These are phyloP conservation scores for Axea sp. DNA, from an alignment of 2,888 invertebrate species.

Conservation along the genomic window DNA sequence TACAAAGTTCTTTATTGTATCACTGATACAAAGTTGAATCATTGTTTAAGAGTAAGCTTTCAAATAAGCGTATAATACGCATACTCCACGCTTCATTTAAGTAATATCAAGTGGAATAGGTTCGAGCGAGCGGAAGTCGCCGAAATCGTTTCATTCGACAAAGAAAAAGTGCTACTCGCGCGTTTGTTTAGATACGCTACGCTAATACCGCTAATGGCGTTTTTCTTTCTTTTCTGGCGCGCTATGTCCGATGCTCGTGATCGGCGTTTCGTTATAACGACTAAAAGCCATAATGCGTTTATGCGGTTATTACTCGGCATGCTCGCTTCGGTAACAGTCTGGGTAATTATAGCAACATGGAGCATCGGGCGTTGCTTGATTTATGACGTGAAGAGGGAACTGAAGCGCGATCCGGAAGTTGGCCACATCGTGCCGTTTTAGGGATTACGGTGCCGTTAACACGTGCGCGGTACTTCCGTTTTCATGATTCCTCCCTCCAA, in stretches of 20 bases:
- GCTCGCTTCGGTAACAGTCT: constrained; percentile 36
- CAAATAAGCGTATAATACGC: constrained; percentile 27
- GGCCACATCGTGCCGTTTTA: constrained; percentile 25
- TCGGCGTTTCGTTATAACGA: constrained; percentile 38
- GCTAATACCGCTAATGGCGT: constrained; percentile 59
- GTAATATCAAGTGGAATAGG: constrained; percentile 16
- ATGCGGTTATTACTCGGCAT: constrained; percentile 56
- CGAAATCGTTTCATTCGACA: constrained; percentile 26
- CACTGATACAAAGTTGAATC: constrained; percentile 3
- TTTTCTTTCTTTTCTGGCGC: constrained; percentile 41
- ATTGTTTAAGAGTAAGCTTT: constrained; percentile 42
- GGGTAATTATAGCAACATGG: constrained; percentile 52
- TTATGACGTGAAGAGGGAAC: constrained; percentile 42
- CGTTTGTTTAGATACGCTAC: constrained; percentile 31
- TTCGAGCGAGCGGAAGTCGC: constrained; percentile 22
- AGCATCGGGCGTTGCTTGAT: constrained; percentile 54
- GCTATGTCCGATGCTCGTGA: constrained; percentile 41
- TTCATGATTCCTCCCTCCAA: constrained; percentile 6
- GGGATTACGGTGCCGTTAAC: constrained; percentile 51
- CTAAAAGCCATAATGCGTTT: constrained; percentile 58
- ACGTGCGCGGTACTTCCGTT: constrained; percentile 54
- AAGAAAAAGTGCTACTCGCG: too few species aligned
- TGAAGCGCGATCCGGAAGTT: constrained; percentile 13
- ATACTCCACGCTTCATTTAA: constrained; percentile 37
- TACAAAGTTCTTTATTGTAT: constrained; percentile 22